A percentile compares a stretch with the other conserved stretches of the same genome.
Evolutionary conservation across 2,888 invertebrate species (phyloP).

Genomic region (Eurytoma adleriae): DNA sequence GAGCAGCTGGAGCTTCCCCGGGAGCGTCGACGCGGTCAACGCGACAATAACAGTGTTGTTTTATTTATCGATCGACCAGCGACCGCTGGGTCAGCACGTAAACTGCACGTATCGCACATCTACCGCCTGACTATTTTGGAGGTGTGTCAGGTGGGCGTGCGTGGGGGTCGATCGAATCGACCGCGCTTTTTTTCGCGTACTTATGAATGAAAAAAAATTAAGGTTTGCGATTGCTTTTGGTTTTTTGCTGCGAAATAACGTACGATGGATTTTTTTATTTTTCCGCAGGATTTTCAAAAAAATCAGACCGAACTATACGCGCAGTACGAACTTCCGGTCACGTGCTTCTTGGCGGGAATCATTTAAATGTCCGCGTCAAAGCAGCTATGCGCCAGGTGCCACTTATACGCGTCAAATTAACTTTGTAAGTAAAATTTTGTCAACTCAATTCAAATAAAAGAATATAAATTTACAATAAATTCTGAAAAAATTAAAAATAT

Average conservation of each 20-base stretch:
- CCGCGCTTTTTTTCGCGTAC: too few relatives aligned
- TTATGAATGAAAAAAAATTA: neutral
- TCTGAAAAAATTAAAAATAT: too few relatives aligned
- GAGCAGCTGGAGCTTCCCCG: too few relatives aligned
- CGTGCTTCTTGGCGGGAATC: constrained; percentile 3
- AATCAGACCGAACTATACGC: neutral
- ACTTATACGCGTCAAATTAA: too few relatives aligned
- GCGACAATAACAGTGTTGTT: constrained; percentile 24
- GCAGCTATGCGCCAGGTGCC: too few relatives aligned
- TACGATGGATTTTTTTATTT: neutral
- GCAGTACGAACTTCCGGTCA: constrained; percentile 36
- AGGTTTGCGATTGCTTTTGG: neutral
- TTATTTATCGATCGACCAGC: constrained; percentile 45
- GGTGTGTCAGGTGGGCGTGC: neutral
- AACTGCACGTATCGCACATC: neutral
- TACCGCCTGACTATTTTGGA: constrained; percentile 28
- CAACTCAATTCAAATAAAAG: too few relatives aligned
- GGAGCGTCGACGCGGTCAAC: neutral
- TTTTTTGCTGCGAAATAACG: neutral
- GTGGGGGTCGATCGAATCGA: neutral
- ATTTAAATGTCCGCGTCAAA: constrained; percentile 2
- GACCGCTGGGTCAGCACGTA: neutral
- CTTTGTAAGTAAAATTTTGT: too few relatives aligned
- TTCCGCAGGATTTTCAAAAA: neutral
- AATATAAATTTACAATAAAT: too few relatives aligned